Evolutionary conservation across 2,113 vertebrate genomes (phyloP).

Genomic region (Tychaedon coryphoeus): DNA sequence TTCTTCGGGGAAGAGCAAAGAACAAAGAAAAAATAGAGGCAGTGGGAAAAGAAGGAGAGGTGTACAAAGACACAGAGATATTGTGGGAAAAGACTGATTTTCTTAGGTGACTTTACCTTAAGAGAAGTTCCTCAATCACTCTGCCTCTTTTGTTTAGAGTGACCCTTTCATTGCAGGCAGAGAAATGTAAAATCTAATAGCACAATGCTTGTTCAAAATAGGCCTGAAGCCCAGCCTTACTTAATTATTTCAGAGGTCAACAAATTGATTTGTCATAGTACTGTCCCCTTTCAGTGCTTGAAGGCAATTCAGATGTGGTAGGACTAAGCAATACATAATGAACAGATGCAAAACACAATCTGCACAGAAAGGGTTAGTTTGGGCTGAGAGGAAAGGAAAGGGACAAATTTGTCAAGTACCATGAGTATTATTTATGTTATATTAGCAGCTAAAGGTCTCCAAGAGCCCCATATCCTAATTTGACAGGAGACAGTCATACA

Average conservation of each 20-base stretch:
- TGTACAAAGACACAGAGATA: background rate
- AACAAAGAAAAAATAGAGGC: background rate
- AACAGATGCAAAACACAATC: background rate
- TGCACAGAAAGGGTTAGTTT: background rate
- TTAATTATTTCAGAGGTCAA: conserved; percentile 43
- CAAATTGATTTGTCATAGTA: conserved; percentile 25
- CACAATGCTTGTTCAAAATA: background rate
- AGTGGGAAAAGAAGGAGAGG: rapidly evolving
- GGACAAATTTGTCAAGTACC: background rate
- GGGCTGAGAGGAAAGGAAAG: background rate
- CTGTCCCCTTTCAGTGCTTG: background rate
- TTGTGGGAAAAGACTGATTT: background rate
- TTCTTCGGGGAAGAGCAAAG: background rate
- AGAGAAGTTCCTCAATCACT: background rate
- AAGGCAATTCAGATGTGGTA: background rate
- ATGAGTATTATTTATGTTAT: background rate
- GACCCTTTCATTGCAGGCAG: background rate
- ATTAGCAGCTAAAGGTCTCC: background rate
- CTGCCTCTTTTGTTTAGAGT: background rate
- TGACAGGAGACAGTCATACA: background rate
- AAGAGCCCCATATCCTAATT: background rate
- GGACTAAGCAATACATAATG: background rate
- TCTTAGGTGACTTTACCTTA: background rate
- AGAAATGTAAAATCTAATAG: background rate
- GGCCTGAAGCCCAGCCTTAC: background rate